Evolutionary conservation across 2,888 invertebrate genomes (phyloP), one percentile per base, ranked within the genome.

Genomic region (Steinernema hermaphroditum): DNA sequence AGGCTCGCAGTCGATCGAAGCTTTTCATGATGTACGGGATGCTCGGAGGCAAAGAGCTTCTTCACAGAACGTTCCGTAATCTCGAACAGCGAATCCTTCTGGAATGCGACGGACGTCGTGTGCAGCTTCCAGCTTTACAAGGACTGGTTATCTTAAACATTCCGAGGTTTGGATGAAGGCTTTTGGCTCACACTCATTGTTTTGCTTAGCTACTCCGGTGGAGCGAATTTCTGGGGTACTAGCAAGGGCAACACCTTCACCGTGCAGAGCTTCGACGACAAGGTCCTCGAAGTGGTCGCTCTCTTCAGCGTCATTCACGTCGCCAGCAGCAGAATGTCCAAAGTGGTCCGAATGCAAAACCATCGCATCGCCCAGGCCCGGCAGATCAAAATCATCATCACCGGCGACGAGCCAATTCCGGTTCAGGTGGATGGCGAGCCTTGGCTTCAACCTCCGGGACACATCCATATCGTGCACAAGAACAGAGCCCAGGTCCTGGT

Each of bases 381-480:
- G 81, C 93, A 93, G 46, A 93, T 97, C 1, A 95, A 95, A 89
- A 96, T 96, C 80, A 95, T 94, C 86, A 96, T 97, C 83, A 89
- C 95, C 81, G 96, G 95, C 91, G 88, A 89, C 81, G 89, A 89
- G 88, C 93, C 94, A 70, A 94, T 96, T 22, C 96, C 96, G 0
- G 93, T 96, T 71, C 94, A 93, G 89, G 96, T 96, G 49, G 96
- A 97, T 87, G 97, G 96, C 0, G 97, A 97, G 88, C 96, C 96
- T 0, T 96, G 96, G 96, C 90, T 96, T 49, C 96, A 96, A 88
- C 94, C 94, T 0, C 96, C 97, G 0, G 96, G 96, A 44, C 93
- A 94, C 87, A 94, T 97, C 80, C 90, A 94, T 72, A 96, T 97
- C 80, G 91, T 94, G 81, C 96, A 96, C 88, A 96, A 96, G 89